Evolutionary conservation across 53 echinoderm and acorn worm genomes (phyloP).

Genomic region (Paracentrotus lividus): DNA sequence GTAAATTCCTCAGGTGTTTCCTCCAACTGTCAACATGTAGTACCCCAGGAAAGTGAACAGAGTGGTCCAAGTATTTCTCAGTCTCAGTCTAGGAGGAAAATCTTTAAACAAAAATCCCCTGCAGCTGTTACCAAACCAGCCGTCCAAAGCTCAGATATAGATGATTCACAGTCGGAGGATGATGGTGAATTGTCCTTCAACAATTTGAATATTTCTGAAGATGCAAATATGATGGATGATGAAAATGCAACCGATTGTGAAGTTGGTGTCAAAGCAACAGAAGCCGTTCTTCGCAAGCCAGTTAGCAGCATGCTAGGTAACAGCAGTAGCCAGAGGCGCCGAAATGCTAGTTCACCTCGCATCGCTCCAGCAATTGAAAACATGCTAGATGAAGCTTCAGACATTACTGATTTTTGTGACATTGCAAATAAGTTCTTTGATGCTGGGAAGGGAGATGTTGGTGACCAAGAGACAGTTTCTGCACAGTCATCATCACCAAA

Average conservation of each 20-base stretch:
- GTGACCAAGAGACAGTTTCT: constrained; percentile 21
- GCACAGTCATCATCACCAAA: not conserved
- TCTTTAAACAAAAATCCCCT: constrained; percentile 68
- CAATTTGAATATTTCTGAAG: not conserved
- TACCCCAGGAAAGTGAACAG: not conserved
- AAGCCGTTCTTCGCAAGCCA: constrained; percentile 58
- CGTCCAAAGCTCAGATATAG: not conserved
- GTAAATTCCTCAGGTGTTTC: constrained; percentile 14
- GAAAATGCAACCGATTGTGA: not conserved
- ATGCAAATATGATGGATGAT: not conserved
- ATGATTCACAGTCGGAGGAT: constrained; percentile 42
- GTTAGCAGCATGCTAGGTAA: constrained; percentile 65
- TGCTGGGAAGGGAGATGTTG: constrained; percentile 48
- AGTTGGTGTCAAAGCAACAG: not conserved
- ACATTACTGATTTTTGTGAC: constrained; percentile 94
- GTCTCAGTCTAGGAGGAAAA: constrained; percentile 63
- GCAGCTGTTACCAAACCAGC: constrained; percentile 18
- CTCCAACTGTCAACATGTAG: not conserved
- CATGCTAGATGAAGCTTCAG: constrained; percentile 91
- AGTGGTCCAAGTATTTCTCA: not conserved
- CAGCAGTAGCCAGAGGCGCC: constrained; percentile 8
- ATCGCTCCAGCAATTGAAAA: constrained; percentile 78
- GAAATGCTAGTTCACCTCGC: constrained; percentile 36
- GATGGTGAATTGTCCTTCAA: constrained; percentile 19
- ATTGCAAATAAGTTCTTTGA: constrained; percentile 88